Percentiles rank a stretch among this genome's conserved stretches.
These are phyloP conservation scores for Chamaetylas fuelleborni DNA, from an alignment of 2,113 vertebrate species.

Conservation along the genomic window DNA sequence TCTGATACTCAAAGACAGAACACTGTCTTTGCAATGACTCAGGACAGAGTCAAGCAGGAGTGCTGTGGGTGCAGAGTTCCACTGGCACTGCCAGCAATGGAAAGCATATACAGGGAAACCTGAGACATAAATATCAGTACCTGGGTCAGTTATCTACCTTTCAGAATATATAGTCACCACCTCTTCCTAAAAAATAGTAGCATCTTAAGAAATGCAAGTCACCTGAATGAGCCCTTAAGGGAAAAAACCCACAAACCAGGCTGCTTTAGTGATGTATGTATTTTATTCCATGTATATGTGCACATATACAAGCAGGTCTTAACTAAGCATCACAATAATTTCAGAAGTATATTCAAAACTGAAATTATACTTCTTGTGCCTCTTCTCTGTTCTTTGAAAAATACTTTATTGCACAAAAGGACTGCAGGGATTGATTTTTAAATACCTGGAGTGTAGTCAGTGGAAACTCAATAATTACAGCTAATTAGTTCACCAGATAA, in stretches of 20 bases:
- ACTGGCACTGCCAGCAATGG: not conserved
- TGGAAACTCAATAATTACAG: not conserved
- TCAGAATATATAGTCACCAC: not conserved
- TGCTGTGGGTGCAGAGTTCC: not conserved
- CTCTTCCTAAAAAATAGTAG: not conserved
- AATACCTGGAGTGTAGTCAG: not conserved
- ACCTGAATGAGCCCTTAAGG: not conserved
- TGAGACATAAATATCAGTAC: not conserved
- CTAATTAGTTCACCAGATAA: not conserved
- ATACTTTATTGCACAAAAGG: not conserved
- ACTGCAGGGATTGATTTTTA: not conserved
- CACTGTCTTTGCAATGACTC: not conserved
- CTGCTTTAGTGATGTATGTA: not conserved
- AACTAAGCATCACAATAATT: not conserved
- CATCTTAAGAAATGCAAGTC: not conserved
- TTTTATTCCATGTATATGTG: not conserved
- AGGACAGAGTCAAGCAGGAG: not conserved
- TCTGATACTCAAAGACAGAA: not conserved
- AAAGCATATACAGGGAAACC: not conserved
- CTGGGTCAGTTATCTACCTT: not conserved
- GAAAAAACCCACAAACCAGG: not conserved
- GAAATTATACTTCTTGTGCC: not conserved
- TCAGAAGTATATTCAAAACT: not conserved
- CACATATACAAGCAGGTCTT: not conserved
- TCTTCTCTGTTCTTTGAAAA: not conserved